Percentiles rank a stretch among this genome's conserved stretches.
Evolutionary conservation across 2,888 invertebrate species (phyloP).

Genomic region (Phasia obesa): DNA sequence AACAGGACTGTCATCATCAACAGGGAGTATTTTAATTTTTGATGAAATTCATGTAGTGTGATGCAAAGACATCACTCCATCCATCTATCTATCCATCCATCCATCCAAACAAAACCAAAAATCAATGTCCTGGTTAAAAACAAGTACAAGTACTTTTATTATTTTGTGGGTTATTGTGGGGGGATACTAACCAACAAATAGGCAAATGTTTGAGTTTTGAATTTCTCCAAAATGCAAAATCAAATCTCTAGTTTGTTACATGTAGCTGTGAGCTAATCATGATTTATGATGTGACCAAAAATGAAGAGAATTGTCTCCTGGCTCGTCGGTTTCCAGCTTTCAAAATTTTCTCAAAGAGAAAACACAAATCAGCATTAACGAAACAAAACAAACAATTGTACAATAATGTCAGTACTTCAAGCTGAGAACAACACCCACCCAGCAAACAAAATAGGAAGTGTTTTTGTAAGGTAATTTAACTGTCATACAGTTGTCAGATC

Average conservation of each 20-base stretch:
- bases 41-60: slow-evolving; percentile 18
- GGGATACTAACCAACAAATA: neutral
- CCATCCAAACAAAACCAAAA: neutral
- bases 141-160: slow-evolving; percentile 22
- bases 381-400: slow-evolving; percentile 37
- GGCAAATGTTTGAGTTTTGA: neutral
- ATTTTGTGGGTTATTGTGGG: slow-evolving; percentile 26
- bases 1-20: neutral
- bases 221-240: neutral
- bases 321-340: neutral
- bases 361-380: slow-evolving; percentile 35
- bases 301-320: slow-evolving; percentile 46
- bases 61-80: neutral
- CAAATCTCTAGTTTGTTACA: neutral
- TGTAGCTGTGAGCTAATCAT: slow-evolving; percentile 55
- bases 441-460: neutral
- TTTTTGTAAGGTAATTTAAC: too few relatives aligned
- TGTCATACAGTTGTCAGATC: too few relatives aligned
- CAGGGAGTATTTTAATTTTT: slow-evolving; percentile 19
- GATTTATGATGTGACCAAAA: slow-evolving; percentile 69
- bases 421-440: neutral
- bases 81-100: too few relatives aligned
- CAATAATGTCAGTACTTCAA: neutral
- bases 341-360: neutral
- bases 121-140: neutral